Evolutionary conservation across 2,113 vertebrate species (phyloP).

Genomic region (Ramphastos sulfuratus): DNA sequence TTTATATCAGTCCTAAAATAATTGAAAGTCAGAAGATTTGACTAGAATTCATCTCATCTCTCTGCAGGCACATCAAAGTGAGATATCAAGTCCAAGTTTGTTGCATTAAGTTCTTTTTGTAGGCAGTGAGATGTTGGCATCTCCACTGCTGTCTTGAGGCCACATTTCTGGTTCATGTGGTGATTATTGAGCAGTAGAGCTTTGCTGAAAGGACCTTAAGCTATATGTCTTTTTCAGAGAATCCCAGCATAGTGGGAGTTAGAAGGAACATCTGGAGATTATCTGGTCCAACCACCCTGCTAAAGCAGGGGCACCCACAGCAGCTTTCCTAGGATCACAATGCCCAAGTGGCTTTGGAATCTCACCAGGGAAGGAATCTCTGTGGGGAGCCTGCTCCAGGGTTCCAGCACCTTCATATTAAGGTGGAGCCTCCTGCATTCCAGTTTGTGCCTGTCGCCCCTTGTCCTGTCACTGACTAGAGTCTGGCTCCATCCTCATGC

Average conservation of each 20-base stretch:
- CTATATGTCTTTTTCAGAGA: neutral
- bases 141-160: neutral
- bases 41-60: neutral
- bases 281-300: too few relatives aligned
- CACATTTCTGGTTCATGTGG: fast-evolving
- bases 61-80: neutral
- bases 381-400: too few relatives aligned
- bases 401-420: too few relatives aligned
- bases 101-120: neutral
- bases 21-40: neutral
- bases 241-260: neutral
- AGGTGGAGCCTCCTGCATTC: too few relatives aligned
- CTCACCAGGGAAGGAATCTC: too few relatives aligned
- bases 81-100: fast-evolving
- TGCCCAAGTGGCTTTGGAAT: too few relatives aligned
- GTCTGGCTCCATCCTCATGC: too few relatives aligned
- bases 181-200: neutral
- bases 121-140: fast-evolving
- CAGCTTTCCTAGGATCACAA: too few relatives aligned
- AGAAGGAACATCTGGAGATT: too few relatives aligned
- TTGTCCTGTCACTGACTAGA: too few relatives aligned
- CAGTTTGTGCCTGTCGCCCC: too few relatives aligned
- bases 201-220: neutral
- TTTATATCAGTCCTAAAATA: neutral
- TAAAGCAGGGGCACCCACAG: too few relatives aligned